Conservation (phyloP, 2,113 vertebrate genomes). For the Siniperca knerii region DNA sequence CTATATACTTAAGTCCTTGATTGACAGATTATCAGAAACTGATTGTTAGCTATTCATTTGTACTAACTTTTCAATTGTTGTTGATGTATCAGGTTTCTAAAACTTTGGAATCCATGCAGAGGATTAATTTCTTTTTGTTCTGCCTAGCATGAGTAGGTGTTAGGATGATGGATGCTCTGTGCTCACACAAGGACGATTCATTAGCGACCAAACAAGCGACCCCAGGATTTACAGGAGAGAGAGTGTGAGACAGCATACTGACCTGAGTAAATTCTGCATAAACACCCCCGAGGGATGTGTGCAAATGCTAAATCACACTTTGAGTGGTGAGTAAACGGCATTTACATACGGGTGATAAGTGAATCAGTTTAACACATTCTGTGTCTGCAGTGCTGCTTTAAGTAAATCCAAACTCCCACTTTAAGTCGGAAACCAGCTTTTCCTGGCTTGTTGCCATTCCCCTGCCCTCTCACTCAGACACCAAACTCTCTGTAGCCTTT, state of each 20-base stretch:
- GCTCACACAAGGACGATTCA: conserved; percentile 15
- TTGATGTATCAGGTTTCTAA: background rate
- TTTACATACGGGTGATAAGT: conserved; percentile 40
- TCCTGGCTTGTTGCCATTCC: conserved; percentile 25
- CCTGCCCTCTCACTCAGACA: conserved; percentile 37
- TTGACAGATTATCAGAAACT: background rate
- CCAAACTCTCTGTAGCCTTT: conserved; percentile 39
- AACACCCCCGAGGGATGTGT: background rate
- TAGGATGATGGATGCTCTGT: conserved; percentile 9
- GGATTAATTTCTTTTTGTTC: conserved; percentile 25
- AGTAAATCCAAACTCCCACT: conserved; percentile 26
- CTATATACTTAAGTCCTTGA: background rate
- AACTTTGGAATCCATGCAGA: background rate
- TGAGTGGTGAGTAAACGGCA: conserved; percentile 34
- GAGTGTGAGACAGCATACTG: background rate
- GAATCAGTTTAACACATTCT: conserved; percentile 20
- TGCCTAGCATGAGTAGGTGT: conserved; percentile 1
- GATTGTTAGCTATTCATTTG: background rate
- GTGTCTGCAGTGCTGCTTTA: conserved; percentile 18
- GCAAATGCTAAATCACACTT: conserved; percentile 40
- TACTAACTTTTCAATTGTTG: background rate
- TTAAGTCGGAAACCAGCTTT: conserved; percentile 28
- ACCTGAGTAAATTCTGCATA: conserved; percentile 29
- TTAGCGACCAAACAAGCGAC: background rate
- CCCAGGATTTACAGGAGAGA: conserved; percentile 15